A percentile compares a stretch with the other conserved stretches of the same genome.
Evolutionary conservation across 2,888 invertebrate genomes (phyloP).

Genomic region (Dryobotodes eremita): DNA sequence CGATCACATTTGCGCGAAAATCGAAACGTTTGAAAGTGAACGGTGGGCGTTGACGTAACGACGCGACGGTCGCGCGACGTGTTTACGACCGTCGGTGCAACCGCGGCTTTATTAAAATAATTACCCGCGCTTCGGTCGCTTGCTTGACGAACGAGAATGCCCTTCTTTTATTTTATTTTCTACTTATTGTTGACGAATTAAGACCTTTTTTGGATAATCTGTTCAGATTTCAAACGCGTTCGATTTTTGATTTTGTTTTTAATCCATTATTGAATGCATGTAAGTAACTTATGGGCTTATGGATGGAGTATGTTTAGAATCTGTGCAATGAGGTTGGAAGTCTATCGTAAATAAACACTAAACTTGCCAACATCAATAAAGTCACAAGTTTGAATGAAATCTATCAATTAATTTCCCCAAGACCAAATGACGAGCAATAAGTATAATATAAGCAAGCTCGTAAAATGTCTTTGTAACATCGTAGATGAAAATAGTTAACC

Average conservation of each 20-base stretch:
- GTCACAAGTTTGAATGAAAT: constrained; percentile 29
- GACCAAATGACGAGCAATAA: constrained; percentile 38
- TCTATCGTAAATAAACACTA: constrained; percentile 9
- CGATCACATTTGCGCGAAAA: constrained; percentile 74
- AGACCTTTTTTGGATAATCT: constrained; percentile 62
- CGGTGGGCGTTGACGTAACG: constrained; percentile 77
- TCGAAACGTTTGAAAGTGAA: constrained; percentile 73
- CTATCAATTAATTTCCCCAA: constrained; percentile 52
- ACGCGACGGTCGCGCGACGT: constrained; percentile 69
- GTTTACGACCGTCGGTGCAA: constrained; percentile 75
- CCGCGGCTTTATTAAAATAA: constrained; percentile 81
- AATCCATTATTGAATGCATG: not conserved
- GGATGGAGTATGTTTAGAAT: not conserved
- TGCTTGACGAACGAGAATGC: constrained; percentile 74
- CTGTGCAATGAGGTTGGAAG: not conserved
- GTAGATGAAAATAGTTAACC: constrained; percentile 66
- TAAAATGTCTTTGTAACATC: constrained; percentile 53
- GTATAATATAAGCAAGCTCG: constrained; percentile 46
- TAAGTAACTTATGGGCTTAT: not conserved
- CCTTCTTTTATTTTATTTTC: constrained; percentile 67
- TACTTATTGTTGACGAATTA: constrained; percentile 68
- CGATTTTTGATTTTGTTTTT: constrained; percentile 28
- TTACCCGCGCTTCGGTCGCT: constrained; percentile 75
- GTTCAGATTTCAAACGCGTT: constrained; percentile 38
- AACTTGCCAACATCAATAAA: constrained; percentile 24